These are phyloP conservation scores for Ranitomeya imitator DNA, from an alignment of 2,113 vertebrate genomes.

Conservation along the genomic window DNA sequence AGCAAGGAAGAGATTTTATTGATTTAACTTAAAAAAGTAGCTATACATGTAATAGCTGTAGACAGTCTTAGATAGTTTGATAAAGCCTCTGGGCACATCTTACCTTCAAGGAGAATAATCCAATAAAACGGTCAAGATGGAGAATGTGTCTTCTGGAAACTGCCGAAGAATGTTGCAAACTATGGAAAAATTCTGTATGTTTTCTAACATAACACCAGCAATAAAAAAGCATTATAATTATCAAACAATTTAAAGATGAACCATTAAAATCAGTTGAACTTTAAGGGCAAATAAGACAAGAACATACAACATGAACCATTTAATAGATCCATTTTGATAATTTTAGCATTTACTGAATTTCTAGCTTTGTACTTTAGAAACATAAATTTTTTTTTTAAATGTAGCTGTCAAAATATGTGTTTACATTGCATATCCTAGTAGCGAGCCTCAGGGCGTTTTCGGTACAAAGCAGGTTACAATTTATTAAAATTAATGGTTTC, in stretches of 20 bases:
- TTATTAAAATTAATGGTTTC: neutral
- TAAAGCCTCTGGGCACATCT: conserved; percentile 42
- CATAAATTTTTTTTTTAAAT: neutral
- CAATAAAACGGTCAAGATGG: conserved; percentile 7
- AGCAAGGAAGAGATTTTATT: conserved; percentile 2
- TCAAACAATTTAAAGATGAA: neutral
- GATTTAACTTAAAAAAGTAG: conserved; percentile 18
- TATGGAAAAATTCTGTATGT: neutral
- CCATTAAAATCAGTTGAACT: neutral
- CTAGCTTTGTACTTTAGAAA: neutral
- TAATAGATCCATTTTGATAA: neutral
- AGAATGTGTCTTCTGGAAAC: conserved; percentile 2
- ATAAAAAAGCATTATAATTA: neutral
- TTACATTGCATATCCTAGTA: neutral
- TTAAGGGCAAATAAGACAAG: neutral
- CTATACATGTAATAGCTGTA: conserved; percentile 14
- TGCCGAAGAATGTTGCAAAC: neutral
- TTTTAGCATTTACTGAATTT: neutral
- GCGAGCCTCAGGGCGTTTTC: neutral
- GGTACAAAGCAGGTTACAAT: neutral
- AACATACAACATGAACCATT: neutral
- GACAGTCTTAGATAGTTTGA: conserved; percentile 20
- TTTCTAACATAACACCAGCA: neutral
- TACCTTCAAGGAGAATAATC: conserved; percentile 37
- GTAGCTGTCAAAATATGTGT: neutral